These are phyloP conservation scores for Trematocara marginatum DNA, from an alignment of 2,113 vertebrate species.

Conservation along the genomic window DNA sequence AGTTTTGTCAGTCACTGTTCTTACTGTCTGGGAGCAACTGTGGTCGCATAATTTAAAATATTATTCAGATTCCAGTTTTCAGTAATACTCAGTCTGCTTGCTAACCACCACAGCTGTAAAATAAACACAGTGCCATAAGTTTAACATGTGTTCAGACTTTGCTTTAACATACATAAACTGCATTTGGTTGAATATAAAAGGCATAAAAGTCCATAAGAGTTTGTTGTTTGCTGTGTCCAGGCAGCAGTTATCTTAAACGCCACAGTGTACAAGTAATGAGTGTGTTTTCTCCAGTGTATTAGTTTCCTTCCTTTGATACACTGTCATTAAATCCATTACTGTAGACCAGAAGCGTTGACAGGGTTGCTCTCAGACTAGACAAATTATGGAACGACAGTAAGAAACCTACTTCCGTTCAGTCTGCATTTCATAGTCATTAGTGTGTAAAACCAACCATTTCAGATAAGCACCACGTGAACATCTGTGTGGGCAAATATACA, in stretches of 20 bases:
- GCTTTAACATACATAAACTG: not conserved
- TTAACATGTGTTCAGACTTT: not conserved
- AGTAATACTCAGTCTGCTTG: not conserved
- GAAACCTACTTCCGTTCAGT: not conserved
- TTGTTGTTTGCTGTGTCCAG: not conserved
- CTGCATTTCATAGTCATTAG: not conserved
- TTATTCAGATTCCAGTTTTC: not conserved
- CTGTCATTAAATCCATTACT: not conserved
- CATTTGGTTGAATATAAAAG: not conserved
- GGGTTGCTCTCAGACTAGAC: not conserved
- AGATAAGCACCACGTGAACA: not conserved
- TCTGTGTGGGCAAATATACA: not conserved
- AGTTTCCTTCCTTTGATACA: not conserved
- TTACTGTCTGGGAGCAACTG: not conserved
- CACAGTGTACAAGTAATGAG: not conserved
- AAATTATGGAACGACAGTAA: not conserved
- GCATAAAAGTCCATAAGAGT: not conserved
- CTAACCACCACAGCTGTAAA: not conserved
- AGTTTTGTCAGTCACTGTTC: not conserved
- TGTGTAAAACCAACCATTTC: not conserved
- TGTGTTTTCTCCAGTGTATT: not conserved
- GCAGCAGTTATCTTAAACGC: not conserved
- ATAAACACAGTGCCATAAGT: not conserved
- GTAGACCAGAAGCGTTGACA: not conserved
- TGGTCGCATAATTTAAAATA: not conserved